phyloP scores from a whole-genome alignment of 2,113 vertebrate species.

The Hyperopisus bebe region DNA sequence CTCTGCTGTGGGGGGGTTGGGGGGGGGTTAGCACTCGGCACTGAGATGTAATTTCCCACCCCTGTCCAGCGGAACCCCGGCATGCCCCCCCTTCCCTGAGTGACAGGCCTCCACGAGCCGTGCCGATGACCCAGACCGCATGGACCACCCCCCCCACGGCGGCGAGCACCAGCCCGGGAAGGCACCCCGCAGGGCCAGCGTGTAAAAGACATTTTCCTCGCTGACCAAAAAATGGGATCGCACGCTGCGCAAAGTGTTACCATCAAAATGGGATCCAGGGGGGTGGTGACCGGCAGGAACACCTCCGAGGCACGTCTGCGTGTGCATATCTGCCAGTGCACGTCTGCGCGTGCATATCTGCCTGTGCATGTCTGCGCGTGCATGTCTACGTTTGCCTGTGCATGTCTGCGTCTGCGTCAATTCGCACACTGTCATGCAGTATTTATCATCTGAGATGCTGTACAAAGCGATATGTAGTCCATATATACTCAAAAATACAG shows the following conservation, averaged over 20 bases:
- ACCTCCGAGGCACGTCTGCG: conserved; percentile 42
- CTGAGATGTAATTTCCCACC: conserved; percentile 82
- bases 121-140: conserved; percentile 79
- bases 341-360: conserved; percentile 24
- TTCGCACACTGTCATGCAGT: not conserved
- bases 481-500: not conserved
- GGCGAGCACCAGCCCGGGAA: conserved; percentile 70
- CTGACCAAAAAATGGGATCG: conserved; percentile 77
- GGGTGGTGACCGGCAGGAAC: conserved; percentile 64
- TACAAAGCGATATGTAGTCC: not conserved
- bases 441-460: not conserved
- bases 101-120: conserved; percentile 67
- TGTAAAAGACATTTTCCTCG: conserved; percentile 88
- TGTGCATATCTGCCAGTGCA: conserved; percentile 11
- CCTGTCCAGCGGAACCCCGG: conserved; percentile 53
- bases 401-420: not conserved
- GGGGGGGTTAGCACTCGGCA: conserved; percentile 81
- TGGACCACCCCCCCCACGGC: conserved; percentile 69
- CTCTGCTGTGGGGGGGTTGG: not conserved
- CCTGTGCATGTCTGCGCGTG: conserved; percentile 9
- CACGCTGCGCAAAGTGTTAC: conserved; percentile 81
- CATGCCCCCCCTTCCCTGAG: conserved; percentile 63
- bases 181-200: conserved; percentile 63
- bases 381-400: not conserved
- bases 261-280: conserved; percentile 75